Percentiles rank a stretch among this genome's conserved stretches.
Conservation (phyloP, 2,888 invertebrate species). For the Apamea sordens region DNA sequence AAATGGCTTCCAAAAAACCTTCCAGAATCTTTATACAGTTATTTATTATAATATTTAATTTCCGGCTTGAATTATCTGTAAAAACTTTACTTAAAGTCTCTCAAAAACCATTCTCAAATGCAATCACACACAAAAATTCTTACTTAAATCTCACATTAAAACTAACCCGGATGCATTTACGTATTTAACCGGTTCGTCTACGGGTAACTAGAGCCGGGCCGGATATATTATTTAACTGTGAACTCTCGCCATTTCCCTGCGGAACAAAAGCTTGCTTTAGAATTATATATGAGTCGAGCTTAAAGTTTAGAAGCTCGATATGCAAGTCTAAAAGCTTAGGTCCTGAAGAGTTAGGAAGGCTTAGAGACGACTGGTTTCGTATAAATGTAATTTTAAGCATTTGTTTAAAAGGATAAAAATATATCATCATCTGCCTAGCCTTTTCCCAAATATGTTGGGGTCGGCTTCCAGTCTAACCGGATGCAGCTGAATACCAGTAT, state of each 20-base stretch:
- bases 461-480: too few species aligned
- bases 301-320: conserved; percentile 89
- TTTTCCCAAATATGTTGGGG: too few species aligned
- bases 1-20: too few species aligned
- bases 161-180: conserved; percentile 72
- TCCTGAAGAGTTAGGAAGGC: conserved; percentile 53
- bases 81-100: background rate
- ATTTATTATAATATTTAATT: background rate
- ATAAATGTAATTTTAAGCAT: background rate
- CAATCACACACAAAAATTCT: conserved; percentile 42
- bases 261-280: conserved; percentile 89
- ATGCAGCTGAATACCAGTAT: too few species aligned
- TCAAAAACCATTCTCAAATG: background rate
- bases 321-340: conserved; percentile 90
- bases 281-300: conserved; percentile 90
- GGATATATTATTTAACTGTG: conserved; percentile 86
- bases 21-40: too few species aligned
- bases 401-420: background rate
- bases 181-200: conserved; percentile 79
- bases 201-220: conserved; percentile 76
- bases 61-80: background rate
- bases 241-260: conserved; percentile 88
- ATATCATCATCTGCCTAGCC: background rate
- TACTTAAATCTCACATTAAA: conserved; percentile 69
- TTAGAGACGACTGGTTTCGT: conserved; percentile 71